Base-by-base conservation (phyloP, 2,113 vertebrate species). In the Agapornis roseicollis region DNA sequence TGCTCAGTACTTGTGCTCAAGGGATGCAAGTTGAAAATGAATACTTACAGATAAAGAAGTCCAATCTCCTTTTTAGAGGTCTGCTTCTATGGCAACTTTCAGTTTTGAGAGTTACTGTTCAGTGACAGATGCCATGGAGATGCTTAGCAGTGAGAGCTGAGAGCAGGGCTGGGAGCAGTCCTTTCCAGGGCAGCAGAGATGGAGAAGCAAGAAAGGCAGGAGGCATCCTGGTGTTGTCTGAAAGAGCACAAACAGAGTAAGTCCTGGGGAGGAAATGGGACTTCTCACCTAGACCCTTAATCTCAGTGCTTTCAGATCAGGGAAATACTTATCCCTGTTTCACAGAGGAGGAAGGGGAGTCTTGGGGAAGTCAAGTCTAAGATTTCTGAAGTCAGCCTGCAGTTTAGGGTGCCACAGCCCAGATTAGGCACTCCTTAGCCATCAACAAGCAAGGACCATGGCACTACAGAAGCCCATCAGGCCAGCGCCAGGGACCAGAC, bases 401-500 rank as follows among this genome's bases (percentile, higher is more conserved):
- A 46, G 37, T 56, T 80, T 70, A 77, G 60, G n/a, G 68, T 79
- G 60, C 42, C 50, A n/a, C 55, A 63, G 55, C 13, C 31, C 41
- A 80, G 44, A 20, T 61, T 78, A 55, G 42, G 28, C 46, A 49
- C 24, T 44, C 69, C 22, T 47, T 58, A 47, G 50, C 33, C 52
- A 33, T 10, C 3, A 2, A 4, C 37, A 70, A 2, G 19, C 5
- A 9, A 84, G 73, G 65, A 31, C 31, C 2, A 1, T 7, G 13
- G 33, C 64, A 18, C 29, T 52, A 29, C 17, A 73, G 73, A 84
- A 35, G 22, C 10, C 28, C 14, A n/a, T 58, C 1, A 2, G 35
- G 28, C 46, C 52, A 17, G 37, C 25, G 58, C 9, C 64, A 86
- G 68, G 13, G 60, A 73, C 12, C 12, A 55, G 23, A 12, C 42